Percentiles rank a stretch among this genome's conserved stretches.
Conservation (phyloP, 2,888 invertebrate species). For the Coremacera marginata region DNA sequence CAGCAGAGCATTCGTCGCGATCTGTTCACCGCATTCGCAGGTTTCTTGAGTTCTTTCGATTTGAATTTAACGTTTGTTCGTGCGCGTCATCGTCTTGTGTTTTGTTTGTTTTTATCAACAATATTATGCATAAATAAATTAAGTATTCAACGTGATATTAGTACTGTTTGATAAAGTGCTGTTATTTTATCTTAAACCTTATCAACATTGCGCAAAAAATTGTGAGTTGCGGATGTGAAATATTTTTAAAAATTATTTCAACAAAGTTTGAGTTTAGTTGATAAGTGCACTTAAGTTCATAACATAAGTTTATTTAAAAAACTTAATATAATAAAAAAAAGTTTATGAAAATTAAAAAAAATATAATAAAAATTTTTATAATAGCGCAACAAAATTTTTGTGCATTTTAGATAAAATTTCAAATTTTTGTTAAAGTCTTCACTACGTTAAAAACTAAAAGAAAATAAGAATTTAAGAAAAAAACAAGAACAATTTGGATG, state of each 20-base stretch:
- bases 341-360: too few species aligned
- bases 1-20: conserved; percentile 30
- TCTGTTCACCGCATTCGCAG: conserved; percentile 30
- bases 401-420: too few species aligned
- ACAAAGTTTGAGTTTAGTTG: too few species aligned
- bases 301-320: too few species aligned
- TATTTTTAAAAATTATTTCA: neutral
- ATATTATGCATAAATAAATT: neutral
- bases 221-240: conserved; percentile 15
- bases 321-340: too few species aligned
- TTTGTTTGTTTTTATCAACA: conserved; percentile 16
- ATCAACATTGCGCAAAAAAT: conserved; percentile 7
- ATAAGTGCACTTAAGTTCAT: too few species aligned
- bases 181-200: neutral
- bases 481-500: too few species aligned
- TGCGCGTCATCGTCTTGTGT: neutral
- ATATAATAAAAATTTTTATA: too few species aligned
- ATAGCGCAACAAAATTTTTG: too few species aligned
- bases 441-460: too few species aligned
- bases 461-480: too few species aligned
- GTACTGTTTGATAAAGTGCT: neutral
- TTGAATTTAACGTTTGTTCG: neutral
- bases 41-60: neutral
- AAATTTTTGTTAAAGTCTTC: too few species aligned
- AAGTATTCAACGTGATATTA: neutral